Percentiles rank a stretch among this genome's conserved stretches.
Evolutionary conservation across 2,113 vertebrate genomes (phyloP).

Genomic region (Chaetodon auriga): DNA sequence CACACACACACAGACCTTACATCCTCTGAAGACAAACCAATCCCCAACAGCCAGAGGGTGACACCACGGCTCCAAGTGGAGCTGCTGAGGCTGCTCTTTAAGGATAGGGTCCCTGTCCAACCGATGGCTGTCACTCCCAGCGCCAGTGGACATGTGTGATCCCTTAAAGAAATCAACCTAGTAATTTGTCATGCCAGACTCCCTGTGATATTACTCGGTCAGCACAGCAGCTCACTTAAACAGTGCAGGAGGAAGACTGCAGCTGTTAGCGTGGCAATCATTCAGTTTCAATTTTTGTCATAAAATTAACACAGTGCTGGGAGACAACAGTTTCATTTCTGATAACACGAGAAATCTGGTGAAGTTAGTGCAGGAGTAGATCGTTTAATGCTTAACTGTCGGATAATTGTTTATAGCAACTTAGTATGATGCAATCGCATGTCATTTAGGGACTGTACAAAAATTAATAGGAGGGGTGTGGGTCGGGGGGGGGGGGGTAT

Average conservation of each 20-base stretch:
- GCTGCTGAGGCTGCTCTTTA: conserved; percentile 77
- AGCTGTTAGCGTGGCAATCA: conserved; percentile 45
- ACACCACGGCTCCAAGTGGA: conserved; percentile 72
- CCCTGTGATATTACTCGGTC: conserved; percentile 65
- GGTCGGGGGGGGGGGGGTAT: not conserved
- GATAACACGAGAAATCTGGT: conserved; percentile 22
- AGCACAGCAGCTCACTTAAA: conserved; percentile 60
- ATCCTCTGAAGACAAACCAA: conserved; percentile 74
- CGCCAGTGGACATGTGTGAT: conserved; percentile 76
- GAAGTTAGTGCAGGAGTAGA: not conserved
- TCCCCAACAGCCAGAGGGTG: conserved; percentile 78
- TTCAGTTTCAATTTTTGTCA: conserved; percentile 13
- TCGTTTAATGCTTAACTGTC: not conserved
- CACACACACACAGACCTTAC: conserved; percentile 30
- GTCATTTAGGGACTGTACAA: not conserved
- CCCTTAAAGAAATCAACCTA: conserved; percentile 72
- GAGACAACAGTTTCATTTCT: conserved; percentile 6
- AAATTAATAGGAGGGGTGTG: conserved; percentile 4
- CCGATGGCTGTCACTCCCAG: conserved; percentile 67
- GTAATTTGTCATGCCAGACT: conserved; percentile 73
- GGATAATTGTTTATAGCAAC: not conserved
- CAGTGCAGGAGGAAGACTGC: conserved; percentile 24
- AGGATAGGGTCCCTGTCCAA: conserved; percentile 56
- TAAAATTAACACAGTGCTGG: conserved; percentile 26
- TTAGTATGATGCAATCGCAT: conserved; percentile 17